phyloP scores from a whole-genome alignment of 2,888 invertebrate genomes.

The Sipha maydis region DNA sequence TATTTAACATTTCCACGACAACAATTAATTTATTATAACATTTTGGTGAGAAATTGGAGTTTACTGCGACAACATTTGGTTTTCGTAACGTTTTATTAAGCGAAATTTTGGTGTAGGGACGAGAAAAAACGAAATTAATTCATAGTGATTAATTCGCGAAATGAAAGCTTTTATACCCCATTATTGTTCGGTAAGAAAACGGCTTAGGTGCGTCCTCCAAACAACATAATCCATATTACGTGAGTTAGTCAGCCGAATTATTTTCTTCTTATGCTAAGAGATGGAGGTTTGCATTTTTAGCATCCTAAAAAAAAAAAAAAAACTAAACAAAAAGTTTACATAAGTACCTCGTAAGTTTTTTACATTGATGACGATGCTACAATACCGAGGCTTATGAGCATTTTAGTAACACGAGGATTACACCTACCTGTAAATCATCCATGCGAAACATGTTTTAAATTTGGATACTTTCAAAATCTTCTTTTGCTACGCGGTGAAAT shows the following conservation, averaged over 20 bases:
- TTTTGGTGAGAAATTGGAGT: neutral
- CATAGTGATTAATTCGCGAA: slow-evolving; percentile 25
- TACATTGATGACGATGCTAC: neutral
- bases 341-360: slow-evolving; percentile 26
- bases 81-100: neutral
- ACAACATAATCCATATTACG: slow-evolving; percentile 40
- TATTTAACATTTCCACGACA: too few species aligned
- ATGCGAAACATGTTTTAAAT: slow-evolving; percentile 19
- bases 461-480: slow-evolving; percentile 16
- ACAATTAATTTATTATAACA: neutral
- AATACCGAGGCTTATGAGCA: neutral
- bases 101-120: neutral
- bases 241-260: slow-evolving; percentile 41
- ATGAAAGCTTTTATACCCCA: slow-evolving; percentile 49
- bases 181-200: slow-evolving; percentile 34
- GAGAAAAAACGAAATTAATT: slow-evolving; percentile 12
- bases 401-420: slow-evolving; percentile 35
- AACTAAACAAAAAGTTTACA: slow-evolving; percentile 2
- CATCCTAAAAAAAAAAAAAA: neutral
- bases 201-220: slow-evolving; percentile 6
- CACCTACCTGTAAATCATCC: neutral
- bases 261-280: slow-evolving; percentile 19
- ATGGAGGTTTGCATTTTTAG: slow-evolving; percentile 21
- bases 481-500: neutral
- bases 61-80: neutral